phyloP scores from a whole-genome alignment of 2,797 vertebrate species.

The Pseudochromis fuscus region DNA sequence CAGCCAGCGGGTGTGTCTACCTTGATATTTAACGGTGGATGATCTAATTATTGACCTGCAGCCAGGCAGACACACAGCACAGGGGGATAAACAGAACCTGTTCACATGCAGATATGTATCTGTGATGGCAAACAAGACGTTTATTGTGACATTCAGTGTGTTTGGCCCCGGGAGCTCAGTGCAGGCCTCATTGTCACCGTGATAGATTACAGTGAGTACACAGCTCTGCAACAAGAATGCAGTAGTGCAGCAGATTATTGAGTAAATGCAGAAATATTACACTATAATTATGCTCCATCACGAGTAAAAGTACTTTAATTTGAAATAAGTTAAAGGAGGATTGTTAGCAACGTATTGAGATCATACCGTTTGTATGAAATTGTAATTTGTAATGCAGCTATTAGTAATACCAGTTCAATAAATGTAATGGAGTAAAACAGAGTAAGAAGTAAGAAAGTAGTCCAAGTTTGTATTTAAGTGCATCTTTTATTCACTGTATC shows the following conservation, averaged over 20 bases:
- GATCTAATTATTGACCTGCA: background rate
- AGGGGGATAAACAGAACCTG: background rate
- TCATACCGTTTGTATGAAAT: background rate
- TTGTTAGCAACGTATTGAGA: background rate
- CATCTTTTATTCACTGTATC: too few species aligned
- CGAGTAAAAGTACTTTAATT: background rate
- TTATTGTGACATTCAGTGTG: background rate
- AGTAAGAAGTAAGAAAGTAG: too few species aligned
- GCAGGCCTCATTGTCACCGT: slow-evolving; percentile 13
- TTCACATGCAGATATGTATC: background rate
- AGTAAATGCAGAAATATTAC: background rate
- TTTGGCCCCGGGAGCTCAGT: background rate
- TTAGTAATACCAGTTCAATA: background rate
- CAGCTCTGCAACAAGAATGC: slow-evolving; percentile 14
- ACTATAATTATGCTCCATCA: background rate
- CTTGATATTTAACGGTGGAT: background rate
- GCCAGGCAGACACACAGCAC: background rate
- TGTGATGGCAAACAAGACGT: background rate
- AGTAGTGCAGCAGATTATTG: background rate
- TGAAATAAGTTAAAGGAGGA: background rate
- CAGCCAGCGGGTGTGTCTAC: background rate
- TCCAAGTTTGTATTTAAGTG: too few species aligned
- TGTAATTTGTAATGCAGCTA: background rate
- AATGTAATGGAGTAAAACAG: background rate
- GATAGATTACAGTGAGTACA: background rate